phyloP scores from a whole-genome alignment of 2,797 vertebrate species.

The Gobio occitaniae region DNA sequence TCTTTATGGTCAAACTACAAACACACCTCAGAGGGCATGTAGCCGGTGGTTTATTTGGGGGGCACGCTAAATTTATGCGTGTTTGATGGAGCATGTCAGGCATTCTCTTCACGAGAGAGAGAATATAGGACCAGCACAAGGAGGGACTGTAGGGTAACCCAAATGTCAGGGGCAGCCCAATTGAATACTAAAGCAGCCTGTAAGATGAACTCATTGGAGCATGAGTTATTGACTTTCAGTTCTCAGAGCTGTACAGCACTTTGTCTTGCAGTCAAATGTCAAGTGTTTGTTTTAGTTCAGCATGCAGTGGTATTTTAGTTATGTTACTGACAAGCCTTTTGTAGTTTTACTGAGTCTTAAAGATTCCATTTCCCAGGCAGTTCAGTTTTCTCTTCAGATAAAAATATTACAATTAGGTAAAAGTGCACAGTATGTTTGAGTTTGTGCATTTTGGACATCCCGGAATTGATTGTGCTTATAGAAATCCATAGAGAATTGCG shows the following conservation, averaged over 20 bases:
- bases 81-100: slow-evolving; percentile 38
- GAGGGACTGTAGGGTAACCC: slow-evolving; percentile 50
- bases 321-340: neutral
- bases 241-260: slow-evolving; percentile 42
- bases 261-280: slow-evolving; percentile 53
- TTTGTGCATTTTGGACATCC: slow-evolving; percentile 20
- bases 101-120: slow-evolving; percentile 42
- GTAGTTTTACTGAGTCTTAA: neutral
- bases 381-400: neutral
- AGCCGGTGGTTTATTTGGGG: slow-evolving; percentile 22
- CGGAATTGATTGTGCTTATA: slow-evolving; percentile 33
- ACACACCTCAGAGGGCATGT: slow-evolving; percentile 16
- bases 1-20: neutral
- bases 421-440: neutral
- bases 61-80: slow-evolving; percentile 35
- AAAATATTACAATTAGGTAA: neutral
- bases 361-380: neutral
- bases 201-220: slow-evolving; percentile 53
- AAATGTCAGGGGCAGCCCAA: slow-evolving; percentile 60
- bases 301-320: slow-evolving; percentile 46
- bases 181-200: slow-evolving; percentile 57
- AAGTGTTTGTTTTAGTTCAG: slow-evolving; percentile 61
- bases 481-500: slow-evolving; percentile 32
- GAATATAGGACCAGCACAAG: slow-evolving; percentile 2
- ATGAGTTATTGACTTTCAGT: slow-evolving; percentile 63